Evolutionary conservation across 2,113 vertebrate species (phyloP), one percentile per base, ranked within the genome.

Genomic region (Microcebus jonahi): DNA sequence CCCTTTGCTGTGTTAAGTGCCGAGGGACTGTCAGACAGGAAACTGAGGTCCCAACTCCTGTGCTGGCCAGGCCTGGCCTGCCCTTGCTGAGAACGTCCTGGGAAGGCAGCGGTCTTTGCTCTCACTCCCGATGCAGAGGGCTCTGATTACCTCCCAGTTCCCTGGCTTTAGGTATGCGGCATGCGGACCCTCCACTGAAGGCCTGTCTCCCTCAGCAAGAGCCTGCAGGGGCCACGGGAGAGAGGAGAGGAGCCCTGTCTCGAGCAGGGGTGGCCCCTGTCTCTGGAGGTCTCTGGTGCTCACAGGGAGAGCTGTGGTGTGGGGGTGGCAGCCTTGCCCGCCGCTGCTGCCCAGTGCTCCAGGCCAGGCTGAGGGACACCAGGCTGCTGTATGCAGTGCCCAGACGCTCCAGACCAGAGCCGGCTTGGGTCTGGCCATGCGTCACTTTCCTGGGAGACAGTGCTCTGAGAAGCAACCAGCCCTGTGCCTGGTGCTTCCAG

Each of bases 241-340:
- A 25, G 29, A 59, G 34, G 29, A 86, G 14, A 59, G 65, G n/a
- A 73, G 27, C 25, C 27, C 55, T 34, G 21, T 73, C 25, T 87
- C 42, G 8, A 67, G 71, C 0, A n/a, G 25, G n/a, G 27, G 0
- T 50, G n/a, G 10, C 10, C 57, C 55, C 31, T 29, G 34, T 50
- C 55, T 90, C 90, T 88, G 76, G 86, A 45, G 34, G 53, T 91
- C 50, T 57, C 75, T 57, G n/a, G 17, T 48, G 21, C 48, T 67
- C 14, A 4, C 45, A 20, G 53, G 57, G 21, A 42, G 50, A 92
- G 31, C 7, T 57, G 20, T 27, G 25, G 10, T 10, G 0, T 6
- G 18, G 27, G 20, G 15, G 0, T 45, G 25, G 42, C 68, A 42
- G 57, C 48, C 79, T 79, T n/a, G 2, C 31, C 31, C 39, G 15